phyloP scores from a whole-genome alignment of 2,113 vertebrate species.

The Nycticryphes semicollaris region DNA sequence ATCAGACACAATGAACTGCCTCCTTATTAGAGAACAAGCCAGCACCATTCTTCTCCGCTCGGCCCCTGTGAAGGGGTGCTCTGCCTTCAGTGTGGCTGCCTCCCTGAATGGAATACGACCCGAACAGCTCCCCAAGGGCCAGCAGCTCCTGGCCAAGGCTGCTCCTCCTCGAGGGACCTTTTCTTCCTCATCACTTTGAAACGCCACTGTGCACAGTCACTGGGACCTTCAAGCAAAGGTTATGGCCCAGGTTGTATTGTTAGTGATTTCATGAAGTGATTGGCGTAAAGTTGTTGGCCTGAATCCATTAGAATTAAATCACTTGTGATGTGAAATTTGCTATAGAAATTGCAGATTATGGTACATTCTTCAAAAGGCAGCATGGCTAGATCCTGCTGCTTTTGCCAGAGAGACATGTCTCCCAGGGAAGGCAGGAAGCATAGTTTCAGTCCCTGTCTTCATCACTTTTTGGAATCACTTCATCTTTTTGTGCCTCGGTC shows the following conservation, averaged over 20 bases:
- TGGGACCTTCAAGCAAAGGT: neutral
- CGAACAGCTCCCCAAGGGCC: neutral
- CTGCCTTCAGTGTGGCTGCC: no score
- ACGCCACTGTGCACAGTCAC: no score
- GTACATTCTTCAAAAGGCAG: neutral
- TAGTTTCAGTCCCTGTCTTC: neutral
- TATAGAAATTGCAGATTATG: neutral
- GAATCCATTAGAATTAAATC: neutral
- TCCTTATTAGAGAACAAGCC: neutral
- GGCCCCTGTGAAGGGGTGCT: rapidly evolving
- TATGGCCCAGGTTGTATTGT: neutral
- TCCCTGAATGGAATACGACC: no score
- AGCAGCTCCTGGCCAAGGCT: neutral
- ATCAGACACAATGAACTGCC: slow-evolving; percentile 1
- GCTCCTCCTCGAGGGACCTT: neutral
- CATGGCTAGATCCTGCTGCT: neutral
- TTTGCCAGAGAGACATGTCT: neutral
- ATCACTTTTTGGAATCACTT: neutral
- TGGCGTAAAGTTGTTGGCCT: neutral
- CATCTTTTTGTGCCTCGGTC: neutral
- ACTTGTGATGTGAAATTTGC: neutral
- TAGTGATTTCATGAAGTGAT: neutral
- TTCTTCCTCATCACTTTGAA: neutral
- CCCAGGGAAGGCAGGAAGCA: neutral
- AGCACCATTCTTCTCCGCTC: neutral